phyloP scores from a whole-genome alignment of 2,113 vertebrate species.

The Neopipo cinnamomea region DNA sequence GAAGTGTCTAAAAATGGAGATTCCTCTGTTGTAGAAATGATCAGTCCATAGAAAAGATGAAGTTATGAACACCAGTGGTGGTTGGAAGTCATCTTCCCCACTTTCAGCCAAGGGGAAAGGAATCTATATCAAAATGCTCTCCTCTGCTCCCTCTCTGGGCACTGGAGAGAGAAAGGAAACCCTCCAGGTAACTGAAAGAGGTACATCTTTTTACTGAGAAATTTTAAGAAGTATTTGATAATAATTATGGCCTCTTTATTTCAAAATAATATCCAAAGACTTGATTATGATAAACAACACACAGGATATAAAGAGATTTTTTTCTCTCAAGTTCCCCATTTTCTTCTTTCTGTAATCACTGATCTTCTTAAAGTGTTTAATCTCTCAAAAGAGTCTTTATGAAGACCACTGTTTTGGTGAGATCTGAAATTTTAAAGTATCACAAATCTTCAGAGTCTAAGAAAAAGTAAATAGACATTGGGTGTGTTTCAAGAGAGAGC shows the following conservation, averaged over 20 bases:
- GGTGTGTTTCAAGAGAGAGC: background rate
- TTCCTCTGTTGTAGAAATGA: background rate
- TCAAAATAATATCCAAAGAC: background rate
- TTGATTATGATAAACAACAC: background rate
- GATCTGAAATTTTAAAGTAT: background rate
- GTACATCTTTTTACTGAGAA: background rate
- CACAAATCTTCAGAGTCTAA: background rate
- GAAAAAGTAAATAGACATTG: background rate
- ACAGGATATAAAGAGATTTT: background rate
- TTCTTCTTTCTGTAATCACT: background rate
- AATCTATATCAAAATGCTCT: background rate
- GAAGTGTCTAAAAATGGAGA: background rate
- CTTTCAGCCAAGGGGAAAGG: background rate
- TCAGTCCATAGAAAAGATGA: background rate
- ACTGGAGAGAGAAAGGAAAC: background rate
- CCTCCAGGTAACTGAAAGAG: background rate
- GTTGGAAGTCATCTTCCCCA: background rate
- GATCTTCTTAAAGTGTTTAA: background rate
- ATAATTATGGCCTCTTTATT: background rate
- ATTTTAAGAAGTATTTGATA: background rate
- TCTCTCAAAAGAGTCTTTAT: background rate
- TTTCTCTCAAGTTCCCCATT: background rate
- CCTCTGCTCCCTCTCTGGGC: background rate
- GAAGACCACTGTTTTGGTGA: background rate
- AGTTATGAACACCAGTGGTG: rapidly evolving